Evolutionary conservation across 2,113 vertebrate species (phyloP), one percentile per base, ranked within the genome.

Genomic region (Epinephelus moara): DNA sequence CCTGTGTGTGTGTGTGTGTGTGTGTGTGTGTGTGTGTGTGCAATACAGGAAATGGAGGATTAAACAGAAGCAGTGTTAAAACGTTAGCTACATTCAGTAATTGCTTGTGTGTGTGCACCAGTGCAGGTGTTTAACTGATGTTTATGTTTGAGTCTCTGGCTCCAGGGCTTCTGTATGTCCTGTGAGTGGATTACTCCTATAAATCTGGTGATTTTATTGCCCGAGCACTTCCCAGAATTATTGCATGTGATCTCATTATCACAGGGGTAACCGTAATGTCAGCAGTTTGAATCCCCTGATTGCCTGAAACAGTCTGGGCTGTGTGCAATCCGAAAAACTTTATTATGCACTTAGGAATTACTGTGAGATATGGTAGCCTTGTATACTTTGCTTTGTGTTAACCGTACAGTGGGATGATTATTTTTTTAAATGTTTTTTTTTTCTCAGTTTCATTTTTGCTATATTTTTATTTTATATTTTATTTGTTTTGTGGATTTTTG

Each of bases 111-210:
- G 5, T 13, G 45, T 74, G 52, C 2, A 13, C 23, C 57, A 12
- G 57, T 60, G 75, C 57, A 50, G 4, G 9, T 78, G 40, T 71
- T 50, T 37, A 61, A 61, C 40, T 60, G 25, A n/a, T 59, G 40
- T 18, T 53, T 23, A 7, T 25, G 37, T 70, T 73, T 79, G 61
- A 59, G 27, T 82, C 23, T 75, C 45, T 37, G 18, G 40, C 70
- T 78, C 63, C n/a, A 23, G 30, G 55, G 30, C 47, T 37, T 47
- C 70, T 75, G 30, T 60, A 21, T 61, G 37, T 33, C 18, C 76
- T n/a, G 23, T 70, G 50, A 80, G 73, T 88, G 57, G 87, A 81
- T 89, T 87, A 66, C 42, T 25, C 4, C 25, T 19, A 53, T 86
- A 83, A 75, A 88, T 78, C 57, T 50, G 17, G 2, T 53, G 56